These are phyloP conservation scores for Acropternis orthonyx DNA, from an alignment of 2,797 vertebrate genomes.

Conservation along the genomic window DNA sequence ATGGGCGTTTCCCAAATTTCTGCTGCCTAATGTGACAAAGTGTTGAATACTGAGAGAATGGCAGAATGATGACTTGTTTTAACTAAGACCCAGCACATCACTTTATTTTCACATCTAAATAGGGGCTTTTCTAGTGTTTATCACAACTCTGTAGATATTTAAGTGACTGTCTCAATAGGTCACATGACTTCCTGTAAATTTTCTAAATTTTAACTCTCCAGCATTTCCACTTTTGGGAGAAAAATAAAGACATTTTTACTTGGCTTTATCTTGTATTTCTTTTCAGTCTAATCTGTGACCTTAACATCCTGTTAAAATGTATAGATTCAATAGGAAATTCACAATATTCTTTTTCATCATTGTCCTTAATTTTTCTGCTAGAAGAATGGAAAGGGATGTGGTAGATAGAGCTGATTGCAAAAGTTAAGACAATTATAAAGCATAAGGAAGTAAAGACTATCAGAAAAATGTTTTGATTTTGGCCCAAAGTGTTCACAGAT, in stretches of 20 bases:
- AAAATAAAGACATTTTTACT: not conserved
- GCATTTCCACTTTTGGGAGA: not conserved
- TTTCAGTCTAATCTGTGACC: not conserved
- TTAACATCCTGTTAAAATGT: not conserved
- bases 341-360: not conserved
- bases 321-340: not conserved
- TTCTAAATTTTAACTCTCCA: not conserved
- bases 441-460: not conserved
- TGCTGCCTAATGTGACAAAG: not conserved
- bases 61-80: not conserved
- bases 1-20: accelerated
- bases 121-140: not conserved
- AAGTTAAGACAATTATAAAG: not conserved
- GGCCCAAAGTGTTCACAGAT: not conserved
- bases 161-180: not conserved
- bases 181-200: not conserved
- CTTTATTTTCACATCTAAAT: not conserved
- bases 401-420: not conserved
- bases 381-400: not conserved
- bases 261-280: not conserved
- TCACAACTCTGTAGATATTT: not conserved
- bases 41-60: accelerated
- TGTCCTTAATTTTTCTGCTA: not conserved
- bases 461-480: not conserved
- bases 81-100: not conserved